Base-by-base conservation (phyloP, 37 sponge, comb jelly and placozoan genomes). In the Cliona cf. orientalis region DNA sequence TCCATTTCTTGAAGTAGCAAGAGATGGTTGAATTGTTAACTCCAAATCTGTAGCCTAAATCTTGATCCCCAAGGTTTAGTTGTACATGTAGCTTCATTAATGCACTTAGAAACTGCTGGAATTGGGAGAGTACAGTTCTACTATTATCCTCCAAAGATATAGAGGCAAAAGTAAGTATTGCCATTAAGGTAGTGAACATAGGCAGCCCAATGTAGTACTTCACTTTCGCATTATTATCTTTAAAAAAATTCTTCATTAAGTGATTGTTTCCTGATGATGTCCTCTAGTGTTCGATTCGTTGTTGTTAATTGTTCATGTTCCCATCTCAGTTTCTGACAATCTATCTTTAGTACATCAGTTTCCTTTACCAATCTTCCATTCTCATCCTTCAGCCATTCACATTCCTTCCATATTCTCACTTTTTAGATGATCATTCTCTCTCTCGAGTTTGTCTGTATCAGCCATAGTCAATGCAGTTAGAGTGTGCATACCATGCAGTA, bases 51-150 rank as follows among this genome's bases (percentile, higher is more conserved):
- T 45, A 78, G 32, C 61, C 71, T 33, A 85, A 25, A 43, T 61
- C 58, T 58, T 75, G 58, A 32, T 74, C 58, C 0, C 33, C 69
- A 17, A 87, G 32, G 45, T 80, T 80, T 14, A 87, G 56, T 5
- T 75, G 62, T 4, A 70, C 84, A 22, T 73, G 41, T 31, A 86
- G 61, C 26, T 66, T 86, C 43, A 71, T 79, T 19, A 80, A 44
- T 29, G 67, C 81, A 2, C 66, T 14, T 44, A 87, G 11, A 74
- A 80, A 87, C 45, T 68, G 71, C 55, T 87, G 81, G 64, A 87
- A 87, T 19, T 19, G 2, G 12, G 63, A 46, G 32, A 77, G 63
- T 36, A 22, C 28, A 41, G 44, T 69, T 39, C 23, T 56, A 23
- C 59, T 28, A 21, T 3, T 25, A 57, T 28, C 45, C 6, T 4